Percentiles rank a stretch among this genome's conserved stretches.
phyloP scores from a whole-genome alignment of 2,888 invertebrate species.

The Eubasilissa splendida region DNA sequence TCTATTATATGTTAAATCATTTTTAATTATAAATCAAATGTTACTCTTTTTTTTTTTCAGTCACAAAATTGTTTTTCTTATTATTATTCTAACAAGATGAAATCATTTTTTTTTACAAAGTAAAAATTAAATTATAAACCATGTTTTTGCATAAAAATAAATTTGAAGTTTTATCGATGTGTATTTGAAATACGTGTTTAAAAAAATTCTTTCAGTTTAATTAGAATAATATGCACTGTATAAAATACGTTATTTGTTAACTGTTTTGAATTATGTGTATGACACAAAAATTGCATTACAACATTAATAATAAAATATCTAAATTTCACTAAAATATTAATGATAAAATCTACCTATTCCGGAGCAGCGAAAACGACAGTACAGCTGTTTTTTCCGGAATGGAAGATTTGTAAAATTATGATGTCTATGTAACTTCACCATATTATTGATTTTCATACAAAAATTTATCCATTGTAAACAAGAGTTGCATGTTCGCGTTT shows the following conservation, averaged over 20 bases:
- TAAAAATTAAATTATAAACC: not conserved
- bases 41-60: constrained; percentile 4
- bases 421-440: too few species aligned
- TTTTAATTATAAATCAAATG: constrained; percentile 10
- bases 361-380: too few species aligned
- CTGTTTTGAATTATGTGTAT: constrained; percentile 7
- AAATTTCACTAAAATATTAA: not conserved
- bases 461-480: constrained; percentile 17
- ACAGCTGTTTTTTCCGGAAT: too few species aligned
- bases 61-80: constrained; percentile 23
- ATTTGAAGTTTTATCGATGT: not conserved
- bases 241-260: constrained; percentile 11
- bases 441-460: constrained; percentile 1
- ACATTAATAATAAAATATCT: not conserved
- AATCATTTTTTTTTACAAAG: constrained; percentile 1
- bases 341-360: too few species aligned
- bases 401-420: too few species aligned
- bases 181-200: not conserved
- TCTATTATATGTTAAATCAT: not conserved
- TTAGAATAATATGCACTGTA: constrained; percentile 25
- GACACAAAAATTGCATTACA: not conserved
- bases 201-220: constrained; percentile 13
- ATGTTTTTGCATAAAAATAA: not conserved
- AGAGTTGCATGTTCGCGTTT: not conserved
- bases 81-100: not conserved